Percentiles rank a stretch among this genome's conserved stretches.
These are phyloP conservation scores for Danio jaintianensis DNA, from an alignment of 2,797 vertebrate species.

Conservation along the genomic window DNA sequence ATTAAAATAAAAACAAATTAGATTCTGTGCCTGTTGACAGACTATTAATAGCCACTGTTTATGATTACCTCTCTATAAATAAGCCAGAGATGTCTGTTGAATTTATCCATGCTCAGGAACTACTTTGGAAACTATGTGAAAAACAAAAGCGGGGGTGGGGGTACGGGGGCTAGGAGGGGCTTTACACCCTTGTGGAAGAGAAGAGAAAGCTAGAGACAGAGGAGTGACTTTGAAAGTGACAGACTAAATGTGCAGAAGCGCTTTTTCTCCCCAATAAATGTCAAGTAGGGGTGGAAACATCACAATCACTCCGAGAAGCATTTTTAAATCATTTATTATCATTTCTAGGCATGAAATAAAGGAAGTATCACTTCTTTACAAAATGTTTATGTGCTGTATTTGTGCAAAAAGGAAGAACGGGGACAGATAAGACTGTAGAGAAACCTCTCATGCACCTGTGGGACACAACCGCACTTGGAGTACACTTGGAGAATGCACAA, in stretches of 20 bases:
- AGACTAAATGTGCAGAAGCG: slow-evolving; percentile 31
- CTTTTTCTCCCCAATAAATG: background rate
- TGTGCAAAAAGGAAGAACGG: slow-evolving; percentile 75
- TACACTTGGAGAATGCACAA: slow-evolving; percentile 17
- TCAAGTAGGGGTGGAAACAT: background rate
- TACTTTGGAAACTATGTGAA: slow-evolving; percentile 61
- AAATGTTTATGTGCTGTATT: slow-evolving; percentile 72
- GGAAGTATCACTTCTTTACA: slow-evolving; percentile 69
- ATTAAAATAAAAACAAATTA: background rate
- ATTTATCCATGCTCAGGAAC: slow-evolving; percentile 53
- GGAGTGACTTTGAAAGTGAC: slow-evolving; percentile 61
- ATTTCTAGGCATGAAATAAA: slow-evolving; percentile 77
- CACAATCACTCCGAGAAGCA: slow-evolving; percentile 60
- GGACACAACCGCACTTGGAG: slow-evolving; percentile 21
- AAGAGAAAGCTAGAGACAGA: slow-evolving; percentile 23
- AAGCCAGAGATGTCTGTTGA: slow-evolving; percentile 57
- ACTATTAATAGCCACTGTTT: slow-evolving; percentile 12
- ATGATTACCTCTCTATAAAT: slow-evolving; percentile 69
- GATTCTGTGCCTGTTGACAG: slow-evolving; percentile 48
- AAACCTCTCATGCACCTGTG: slow-evolving; percentile 36
- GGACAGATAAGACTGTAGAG: slow-evolving; percentile 63
- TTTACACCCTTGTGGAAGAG: background rate
- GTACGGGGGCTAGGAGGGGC: too few species aligned
- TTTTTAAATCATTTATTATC: slow-evolving; percentile 74
- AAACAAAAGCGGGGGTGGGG: background rate